These are phyloP conservation scores for Pocillopora damicornis DNA, from an alignment of 64 coral and sea anemone species.

Conservation along the genomic window DNA sequence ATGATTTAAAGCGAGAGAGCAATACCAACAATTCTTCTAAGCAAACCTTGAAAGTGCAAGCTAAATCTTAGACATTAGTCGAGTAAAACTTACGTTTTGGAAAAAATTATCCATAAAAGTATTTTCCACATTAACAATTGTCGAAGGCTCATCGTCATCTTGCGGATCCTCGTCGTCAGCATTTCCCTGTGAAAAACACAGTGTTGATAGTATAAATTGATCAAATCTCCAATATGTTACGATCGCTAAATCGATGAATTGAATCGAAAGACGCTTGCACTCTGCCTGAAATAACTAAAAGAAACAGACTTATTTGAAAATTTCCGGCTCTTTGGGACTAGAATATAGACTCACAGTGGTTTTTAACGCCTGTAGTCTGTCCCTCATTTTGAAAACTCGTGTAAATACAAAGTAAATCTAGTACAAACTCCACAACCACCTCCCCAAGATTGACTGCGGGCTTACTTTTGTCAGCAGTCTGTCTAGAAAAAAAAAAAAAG, in stretches of 20 bases:
- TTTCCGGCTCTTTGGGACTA: background rate
- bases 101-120: conserved; percentile 71
- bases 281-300: background rate
- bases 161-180: conserved; percentile 48
- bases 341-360: background rate
- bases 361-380: conserved; percentile 46
- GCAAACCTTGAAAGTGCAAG: background rate
- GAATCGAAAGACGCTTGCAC: background rate
- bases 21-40: background rate
- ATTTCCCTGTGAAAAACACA: conserved; percentile 40
- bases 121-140: conserved; percentile 43
- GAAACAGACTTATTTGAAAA: background rate
- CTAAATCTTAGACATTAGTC: background rate
- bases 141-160: conserved; percentile 42
- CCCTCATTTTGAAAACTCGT: conserved; percentile 46
- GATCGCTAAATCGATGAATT: background rate
- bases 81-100: conserved; percentile 46
- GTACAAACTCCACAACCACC: conserved; percentile 11
- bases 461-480: background rate
- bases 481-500: background rate
- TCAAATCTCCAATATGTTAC: conserved; percentile 7
- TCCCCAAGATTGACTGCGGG: conserved; percentile 24
- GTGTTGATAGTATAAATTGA: conserved; percentile 8
- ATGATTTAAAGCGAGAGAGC: background rate
- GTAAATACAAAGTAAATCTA: background rate